These are phyloP conservation scores for Alethe castanea DNA, from an alignment of 2,113 vertebrate species.

Conservation along the genomic window DNA sequence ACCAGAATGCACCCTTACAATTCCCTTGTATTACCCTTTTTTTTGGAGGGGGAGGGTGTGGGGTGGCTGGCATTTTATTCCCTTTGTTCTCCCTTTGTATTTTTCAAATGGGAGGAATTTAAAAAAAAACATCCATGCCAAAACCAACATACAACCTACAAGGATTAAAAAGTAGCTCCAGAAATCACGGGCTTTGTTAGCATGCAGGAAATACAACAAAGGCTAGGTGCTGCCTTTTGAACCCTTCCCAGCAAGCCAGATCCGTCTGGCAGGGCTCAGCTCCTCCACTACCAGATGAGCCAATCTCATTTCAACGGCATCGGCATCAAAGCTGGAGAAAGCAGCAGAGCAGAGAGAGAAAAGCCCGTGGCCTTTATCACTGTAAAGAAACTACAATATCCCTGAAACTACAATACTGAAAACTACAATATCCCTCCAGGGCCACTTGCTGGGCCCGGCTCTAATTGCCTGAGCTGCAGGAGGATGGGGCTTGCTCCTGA, in stretches of 20 bases:
- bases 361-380: background rate
- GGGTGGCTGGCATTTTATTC: background rate
- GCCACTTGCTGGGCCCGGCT: background rate
- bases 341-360: background rate
- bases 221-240: constrained; percentile 36
- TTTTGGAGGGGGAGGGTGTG: too few relatives aligned
- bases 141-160: background rate
- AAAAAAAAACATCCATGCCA: background rate
- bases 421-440: background rate
- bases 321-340: background rate
- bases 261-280: background rate
- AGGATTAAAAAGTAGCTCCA: background rate
- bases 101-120: background rate
- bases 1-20: background rate
- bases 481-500: background rate
- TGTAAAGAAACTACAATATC: background rate
- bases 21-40: background rate
- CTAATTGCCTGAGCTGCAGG: background rate
- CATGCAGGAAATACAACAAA: background rate
- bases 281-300: background rate
- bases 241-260: background rate
- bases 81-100: background rate
- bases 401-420: background rate
- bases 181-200: background rate
- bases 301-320: background rate